Evolutionary conservation across 1,140 invertebrate species (phyloP).

Genomic region (Pachypsylla venusta): DNA sequence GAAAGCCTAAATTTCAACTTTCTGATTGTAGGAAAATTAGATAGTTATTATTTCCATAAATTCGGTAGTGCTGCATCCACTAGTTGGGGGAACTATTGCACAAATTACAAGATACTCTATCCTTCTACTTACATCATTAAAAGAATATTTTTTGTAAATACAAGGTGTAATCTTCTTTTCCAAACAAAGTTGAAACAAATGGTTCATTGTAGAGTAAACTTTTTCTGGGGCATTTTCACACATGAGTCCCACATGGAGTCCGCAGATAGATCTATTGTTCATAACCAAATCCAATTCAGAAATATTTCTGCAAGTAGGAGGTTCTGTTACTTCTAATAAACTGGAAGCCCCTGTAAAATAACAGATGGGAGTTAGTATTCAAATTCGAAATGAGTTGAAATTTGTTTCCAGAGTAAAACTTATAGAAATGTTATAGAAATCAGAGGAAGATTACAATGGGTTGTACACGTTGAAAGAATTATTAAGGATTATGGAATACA

Average conservation of each 20-base stretch:
- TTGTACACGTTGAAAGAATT: too few relatives aligned
- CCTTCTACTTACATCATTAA: background rate
- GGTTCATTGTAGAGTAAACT: background rate
- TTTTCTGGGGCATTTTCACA: background rate
- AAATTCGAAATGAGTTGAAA: too few relatives aligned
- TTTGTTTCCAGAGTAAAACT: too few relatives aligned
- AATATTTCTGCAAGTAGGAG: background rate
- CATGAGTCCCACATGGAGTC: background rate
- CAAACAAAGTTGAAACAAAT: background rate
- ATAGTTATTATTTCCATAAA: background rate
- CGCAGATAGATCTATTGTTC: conserved; percentile 3
- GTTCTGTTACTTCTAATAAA: background rate
- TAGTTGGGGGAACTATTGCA: background rate
- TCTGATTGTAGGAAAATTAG: background rate
- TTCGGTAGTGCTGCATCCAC: background rate
- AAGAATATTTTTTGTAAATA: background rate
- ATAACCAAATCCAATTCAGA: background rate
- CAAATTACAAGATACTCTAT: background rate
- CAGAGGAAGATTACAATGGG: too few relatives aligned
- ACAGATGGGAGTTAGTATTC: background rate
- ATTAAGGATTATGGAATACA: too few relatives aligned
- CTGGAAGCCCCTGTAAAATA: background rate
- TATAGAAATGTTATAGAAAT: too few relatives aligned
- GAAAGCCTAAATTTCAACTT: background rate
- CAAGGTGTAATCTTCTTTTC: background rate